phyloP scores from a whole-genome alignment of 2,113 vertebrate species.

The Phoxinus phoxinus region DNA sequence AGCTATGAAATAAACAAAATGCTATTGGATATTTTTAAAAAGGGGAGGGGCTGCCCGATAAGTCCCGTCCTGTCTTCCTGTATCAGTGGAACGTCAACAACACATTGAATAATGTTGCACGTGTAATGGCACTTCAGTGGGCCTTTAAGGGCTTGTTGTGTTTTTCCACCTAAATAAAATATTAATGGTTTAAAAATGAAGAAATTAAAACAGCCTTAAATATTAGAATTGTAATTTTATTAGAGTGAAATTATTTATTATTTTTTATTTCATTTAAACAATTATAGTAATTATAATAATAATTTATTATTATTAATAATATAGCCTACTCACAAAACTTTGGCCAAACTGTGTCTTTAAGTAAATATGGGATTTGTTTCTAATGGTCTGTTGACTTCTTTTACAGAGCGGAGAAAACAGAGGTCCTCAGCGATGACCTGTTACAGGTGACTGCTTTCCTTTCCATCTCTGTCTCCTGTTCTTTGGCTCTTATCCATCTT shows the following conservation, averaged over 20 bases:
- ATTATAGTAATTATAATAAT: too few relatives aligned
- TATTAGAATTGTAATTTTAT: not conserved
- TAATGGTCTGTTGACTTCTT: constrained; percentile 63
- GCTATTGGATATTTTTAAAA: too few relatives aligned
- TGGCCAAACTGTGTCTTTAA: not conserved
- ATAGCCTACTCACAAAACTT: too few relatives aligned
- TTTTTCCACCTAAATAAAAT: not conserved
- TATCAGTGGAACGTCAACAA: too few relatives aligned
- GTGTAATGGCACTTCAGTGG: too few relatives aligned
- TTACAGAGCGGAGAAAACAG: constrained; percentile 96
- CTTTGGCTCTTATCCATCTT: not conserved
- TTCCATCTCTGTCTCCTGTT: constrained; percentile 9
- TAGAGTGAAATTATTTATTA: not conserved
- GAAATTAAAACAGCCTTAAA: not conserved
- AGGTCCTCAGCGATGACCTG: constrained; percentile 98
- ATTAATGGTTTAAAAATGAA: not conserved
- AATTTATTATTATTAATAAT: too few relatives aligned
- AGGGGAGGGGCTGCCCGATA: too few relatives aligned
- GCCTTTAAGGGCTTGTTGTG: not conserved
- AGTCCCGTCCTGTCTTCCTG: too few relatives aligned
- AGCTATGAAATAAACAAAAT: too few relatives aligned
- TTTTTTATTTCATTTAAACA: not conserved
- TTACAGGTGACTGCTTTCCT: constrained; percentile 86
- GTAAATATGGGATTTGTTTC: not conserved
- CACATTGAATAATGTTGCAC: too few relatives aligned